Conservation (phyloP, 2,113 vertebrate genomes). For the Pithys albifrons region DNA sequence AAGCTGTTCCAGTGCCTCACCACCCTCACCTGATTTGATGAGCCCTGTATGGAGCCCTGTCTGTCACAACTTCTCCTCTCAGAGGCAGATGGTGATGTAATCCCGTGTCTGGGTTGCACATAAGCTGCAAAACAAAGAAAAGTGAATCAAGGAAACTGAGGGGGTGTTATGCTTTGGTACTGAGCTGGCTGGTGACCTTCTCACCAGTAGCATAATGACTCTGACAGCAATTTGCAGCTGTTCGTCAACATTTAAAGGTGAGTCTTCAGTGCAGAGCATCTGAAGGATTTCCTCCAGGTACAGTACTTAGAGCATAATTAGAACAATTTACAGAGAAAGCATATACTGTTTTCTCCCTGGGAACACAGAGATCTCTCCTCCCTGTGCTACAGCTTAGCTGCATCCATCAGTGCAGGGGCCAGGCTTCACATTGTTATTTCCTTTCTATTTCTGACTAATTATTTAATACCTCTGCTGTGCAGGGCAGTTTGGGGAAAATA, state of each 20-base stretch:
- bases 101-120: background rate
- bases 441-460: background rate
- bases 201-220: background rate
- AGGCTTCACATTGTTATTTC: background rate
- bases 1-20: background rate
- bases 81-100: background rate
- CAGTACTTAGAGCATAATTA: slow-evolving; percentile 35
- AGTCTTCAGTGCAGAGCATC: background rate
- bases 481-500: background rate
- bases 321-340: background rate
- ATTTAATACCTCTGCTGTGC: background rate
- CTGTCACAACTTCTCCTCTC: background rate
- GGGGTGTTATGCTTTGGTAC: background rate
- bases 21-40: background rate
- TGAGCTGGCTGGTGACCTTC: background rate
- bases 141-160: background rate
- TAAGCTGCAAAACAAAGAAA: background rate
- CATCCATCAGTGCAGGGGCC: background rate
- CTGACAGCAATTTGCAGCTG: slow-evolving; percentile 4
- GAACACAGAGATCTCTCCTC: background rate
- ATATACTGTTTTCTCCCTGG: background rate
- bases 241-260: background rate
- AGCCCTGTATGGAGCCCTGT: background rate
- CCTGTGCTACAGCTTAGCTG: background rate
- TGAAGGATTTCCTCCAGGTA: slow-evolving; percentile 33